phyloP scores from a whole-genome alignment of 53 echinoderm and acorn worm species.

The Patiria pectinifera region DNA sequence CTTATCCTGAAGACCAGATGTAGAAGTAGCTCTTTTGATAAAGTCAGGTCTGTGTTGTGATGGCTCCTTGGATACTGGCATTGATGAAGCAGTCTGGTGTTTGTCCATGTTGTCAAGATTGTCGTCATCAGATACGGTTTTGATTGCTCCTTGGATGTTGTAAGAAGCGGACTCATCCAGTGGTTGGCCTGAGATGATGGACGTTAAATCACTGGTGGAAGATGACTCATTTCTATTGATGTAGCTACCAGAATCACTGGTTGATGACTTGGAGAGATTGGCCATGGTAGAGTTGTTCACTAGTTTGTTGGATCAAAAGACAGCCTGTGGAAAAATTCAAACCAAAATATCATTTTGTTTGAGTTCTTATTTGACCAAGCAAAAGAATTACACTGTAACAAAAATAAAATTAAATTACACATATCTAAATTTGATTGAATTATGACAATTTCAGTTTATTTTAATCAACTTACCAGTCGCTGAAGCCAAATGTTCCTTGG shows the following conservation, averaged over 20 bases:
- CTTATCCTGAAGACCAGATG: not conserved
- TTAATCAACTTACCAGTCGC: slow-evolving; percentile 48
- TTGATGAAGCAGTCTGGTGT: not conserved
- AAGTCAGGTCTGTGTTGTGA: not conserved
- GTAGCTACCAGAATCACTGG: not conserved
- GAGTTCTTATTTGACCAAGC: not conserved
- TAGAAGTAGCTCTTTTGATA: not conserved
- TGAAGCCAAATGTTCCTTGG: slow-evolving; percentile 55
- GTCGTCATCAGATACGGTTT: not conserved
- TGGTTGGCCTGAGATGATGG: not conserved
- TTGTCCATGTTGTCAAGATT: not conserved
- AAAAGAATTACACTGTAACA: not conserved
- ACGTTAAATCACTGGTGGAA: not conserved
- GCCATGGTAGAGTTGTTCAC: not conserved
- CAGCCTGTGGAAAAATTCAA: not conserved
- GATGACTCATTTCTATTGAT: not conserved
- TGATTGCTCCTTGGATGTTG: slow-evolving; percentile 8
- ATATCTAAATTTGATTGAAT: not conserved
- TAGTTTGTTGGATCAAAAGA: slow-evolving; percentile 52
- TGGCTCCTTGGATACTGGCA: not conserved
- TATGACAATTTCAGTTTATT: not conserved
- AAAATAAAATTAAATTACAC: not conserved
- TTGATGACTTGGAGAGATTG: not conserved
- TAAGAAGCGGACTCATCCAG: not conserved
- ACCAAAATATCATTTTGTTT: not conserved